phyloP scores from a whole-genome alignment of 2,888 invertebrate genomes.

The Tillus elongatus region DNA sequence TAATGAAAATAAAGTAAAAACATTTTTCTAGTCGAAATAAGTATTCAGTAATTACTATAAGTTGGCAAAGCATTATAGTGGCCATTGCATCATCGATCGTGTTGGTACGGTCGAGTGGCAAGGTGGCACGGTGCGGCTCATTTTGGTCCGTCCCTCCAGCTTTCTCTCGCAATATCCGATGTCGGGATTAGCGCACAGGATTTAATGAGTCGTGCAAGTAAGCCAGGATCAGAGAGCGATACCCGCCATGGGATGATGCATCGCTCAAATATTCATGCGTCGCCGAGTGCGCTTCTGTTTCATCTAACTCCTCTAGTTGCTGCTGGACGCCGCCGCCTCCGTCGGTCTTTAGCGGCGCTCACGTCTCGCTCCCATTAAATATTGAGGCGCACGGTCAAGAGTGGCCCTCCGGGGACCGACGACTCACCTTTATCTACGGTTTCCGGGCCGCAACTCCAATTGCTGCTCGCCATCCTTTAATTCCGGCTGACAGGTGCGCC shows the following conservation, averaged over 20 bases:
- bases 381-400: conserved; percentile 37
- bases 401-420: conserved; percentile 31
- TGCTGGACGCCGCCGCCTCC: too few species aligned
- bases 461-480: conserved; percentile 47
- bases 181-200: conserved; percentile 42
- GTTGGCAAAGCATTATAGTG: too few species aligned
- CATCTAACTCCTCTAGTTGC: too few species aligned
- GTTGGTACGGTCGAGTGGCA: too few species aligned
- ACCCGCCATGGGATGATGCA: conserved; percentile 35
- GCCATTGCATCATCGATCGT: too few species aligned
- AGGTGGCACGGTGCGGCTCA: too few species aligned
- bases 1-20: too few species aligned
- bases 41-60: too few species aligned
- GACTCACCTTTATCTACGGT: conserved; percentile 39
- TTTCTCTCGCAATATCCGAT: conserved; percentile 43
- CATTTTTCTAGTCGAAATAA: too few species aligned
- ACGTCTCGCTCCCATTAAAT: conserved; percentile 35
- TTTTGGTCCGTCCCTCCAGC: conserved; percentile 4
- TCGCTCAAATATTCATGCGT: conserved; percentile 41
- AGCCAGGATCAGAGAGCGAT: conserved; percentile 44
- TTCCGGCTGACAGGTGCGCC: conserved; percentile 49
- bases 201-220: conserved; percentile 47
- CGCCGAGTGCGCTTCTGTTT: too few species aligned
- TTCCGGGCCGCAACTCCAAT: conserved; percentile 33
- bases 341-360: conserved; percentile 30